Conservation (phyloP, 2,888 invertebrate genomes). For the Sminthurides aquaticus region DNA sequence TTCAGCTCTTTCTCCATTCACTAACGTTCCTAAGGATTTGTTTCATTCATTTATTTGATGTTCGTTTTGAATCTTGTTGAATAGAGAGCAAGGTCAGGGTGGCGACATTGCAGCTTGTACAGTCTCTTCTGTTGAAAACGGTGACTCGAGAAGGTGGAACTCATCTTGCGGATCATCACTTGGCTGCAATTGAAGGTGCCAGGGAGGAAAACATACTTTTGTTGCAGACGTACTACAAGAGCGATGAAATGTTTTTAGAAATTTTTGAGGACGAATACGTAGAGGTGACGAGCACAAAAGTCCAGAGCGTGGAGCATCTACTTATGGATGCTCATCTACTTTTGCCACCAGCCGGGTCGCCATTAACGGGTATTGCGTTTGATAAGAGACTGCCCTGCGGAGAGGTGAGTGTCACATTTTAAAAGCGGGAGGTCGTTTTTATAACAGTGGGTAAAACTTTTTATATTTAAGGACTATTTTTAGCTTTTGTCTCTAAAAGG, state of each 20-base stretch:
- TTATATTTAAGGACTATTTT: background rate
- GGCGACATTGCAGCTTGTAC: slow-evolving; percentile 81
- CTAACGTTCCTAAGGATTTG: too few species aligned
- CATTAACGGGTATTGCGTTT: slow-evolving; percentile 90
- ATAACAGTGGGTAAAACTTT: background rate
- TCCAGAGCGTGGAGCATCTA: slow-evolving; percentile 84
- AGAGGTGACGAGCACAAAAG: slow-evolving; percentile 72
- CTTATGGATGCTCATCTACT: slow-evolving; percentile 94
- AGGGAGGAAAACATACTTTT: slow-evolving; percentile 74
- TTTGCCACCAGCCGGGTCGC: slow-evolving; percentile 89
- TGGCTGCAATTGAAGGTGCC: slow-evolving; percentile 62
- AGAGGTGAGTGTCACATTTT: slow-evolving; percentile 72
- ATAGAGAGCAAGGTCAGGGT: slow-evolving; percentile 78
- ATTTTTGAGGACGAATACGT: slow-evolving; percentile 98
- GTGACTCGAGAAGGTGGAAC: slow-evolving; percentile 48
- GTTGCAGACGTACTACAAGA: slow-evolving; percentile 87
- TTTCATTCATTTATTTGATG: too few species aligned
- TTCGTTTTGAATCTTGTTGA: background rate
- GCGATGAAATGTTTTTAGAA: slow-evolving; percentile 95
- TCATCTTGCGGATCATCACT: slow-evolving; percentile 55
- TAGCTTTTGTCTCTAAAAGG: background rate
- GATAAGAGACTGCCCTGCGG: slow-evolving; percentile 91
- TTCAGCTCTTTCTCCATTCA: too few species aligned
- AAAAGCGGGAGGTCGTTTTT: too few species aligned
- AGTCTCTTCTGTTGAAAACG: slow-evolving; percentile 68